A percentile compares a stretch with the other conserved stretches of the same genome.
Conservation (phyloP, 2,113 vertebrate genomes). For the Verasper variegatus region DNA sequence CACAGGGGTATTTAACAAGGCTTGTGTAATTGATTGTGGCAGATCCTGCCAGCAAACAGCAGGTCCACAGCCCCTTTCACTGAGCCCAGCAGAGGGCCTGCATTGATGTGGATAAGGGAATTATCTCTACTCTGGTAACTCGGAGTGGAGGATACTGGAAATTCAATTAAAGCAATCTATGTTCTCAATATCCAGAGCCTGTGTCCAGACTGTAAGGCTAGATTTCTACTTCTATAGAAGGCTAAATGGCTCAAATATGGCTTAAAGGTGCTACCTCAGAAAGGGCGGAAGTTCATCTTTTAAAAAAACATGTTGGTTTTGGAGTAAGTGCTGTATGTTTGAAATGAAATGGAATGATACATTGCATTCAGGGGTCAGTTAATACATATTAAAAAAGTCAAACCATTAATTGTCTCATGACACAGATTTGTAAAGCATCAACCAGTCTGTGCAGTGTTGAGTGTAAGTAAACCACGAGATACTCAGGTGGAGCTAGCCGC, state of each 20-base stretch:
- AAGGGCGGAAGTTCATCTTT: background rate
- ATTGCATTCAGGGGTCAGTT: background rate
- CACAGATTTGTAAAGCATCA: slow-evolving; percentile 27
- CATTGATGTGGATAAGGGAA: slow-evolving; percentile 82
- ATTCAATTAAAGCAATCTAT: slow-evolving; percentile 81
- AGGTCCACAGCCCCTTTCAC: slow-evolving; percentile 70
- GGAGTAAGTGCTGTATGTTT: background rate
- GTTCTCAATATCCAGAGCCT: slow-evolving; percentile 55
- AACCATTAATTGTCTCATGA: slow-evolving; percentile 24
- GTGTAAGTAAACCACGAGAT: slow-evolving; percentile 44
- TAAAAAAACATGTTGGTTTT: background rate
- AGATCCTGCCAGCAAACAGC: slow-evolving; percentile 82
- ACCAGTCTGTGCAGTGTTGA: background rate
- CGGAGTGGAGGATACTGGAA: slow-evolving; percentile 70
- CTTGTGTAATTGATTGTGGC: slow-evolving; percentile 84
- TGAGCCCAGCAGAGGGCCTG: slow-evolving; percentile 80
- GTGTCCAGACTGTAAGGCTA: slow-evolving; percentile 13
- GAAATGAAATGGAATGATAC: too few relatives aligned
- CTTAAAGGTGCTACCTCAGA: background rate
- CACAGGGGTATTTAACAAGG: slow-evolving; percentile 75
- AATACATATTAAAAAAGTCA: background rate
- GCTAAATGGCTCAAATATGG: background rate
- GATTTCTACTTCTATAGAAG: slow-evolving; percentile 1
- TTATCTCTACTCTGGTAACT: slow-evolving; percentile 81
- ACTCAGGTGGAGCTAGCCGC: slow-evolving; percentile 22